Percentiles rank a stretch among this genome's conserved stretches.
Evolutionary conservation across 1,140 invertebrate genomes (phyloP).

Genomic region (Meloidogyne chitwoodi): DNA sequence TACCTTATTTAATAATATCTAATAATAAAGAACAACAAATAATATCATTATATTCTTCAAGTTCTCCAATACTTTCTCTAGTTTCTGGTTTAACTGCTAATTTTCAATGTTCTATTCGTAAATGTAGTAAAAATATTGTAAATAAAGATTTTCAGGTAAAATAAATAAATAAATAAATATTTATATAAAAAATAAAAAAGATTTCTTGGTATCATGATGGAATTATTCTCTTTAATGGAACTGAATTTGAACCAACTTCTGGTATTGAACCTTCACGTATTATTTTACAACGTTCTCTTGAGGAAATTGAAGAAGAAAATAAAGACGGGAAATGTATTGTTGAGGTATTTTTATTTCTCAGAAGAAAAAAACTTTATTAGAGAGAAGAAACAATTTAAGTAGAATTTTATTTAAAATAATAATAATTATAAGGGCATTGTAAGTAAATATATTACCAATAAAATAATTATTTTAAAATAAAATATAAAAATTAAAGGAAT

Average conservation of each 20-base stretch:
- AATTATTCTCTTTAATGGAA: slow-evolving; percentile 41
- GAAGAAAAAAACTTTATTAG: too few relatives aligned
- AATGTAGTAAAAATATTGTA: slow-evolving; percentile 16
- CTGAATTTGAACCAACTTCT: slow-evolving; percentile 41
- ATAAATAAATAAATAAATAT: background rate
- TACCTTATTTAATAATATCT: background rate
- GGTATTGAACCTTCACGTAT: slow-evolving; percentile 39
- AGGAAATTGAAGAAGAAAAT: background rate
- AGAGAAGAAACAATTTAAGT: too few relatives aligned
- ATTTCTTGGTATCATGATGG: slow-evolving; percentile 44
- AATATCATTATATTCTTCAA: background rate
- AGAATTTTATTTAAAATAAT: too few relatives aligned
- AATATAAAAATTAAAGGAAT: slow-evolving; percentile 24
- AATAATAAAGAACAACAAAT: background rate
- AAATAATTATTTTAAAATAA: too few relatives aligned
- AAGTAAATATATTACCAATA: too few relatives aligned
- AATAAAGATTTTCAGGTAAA: background rate
- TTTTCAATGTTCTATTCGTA: slow-evolving; percentile 34
- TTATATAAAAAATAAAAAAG: too few relatives aligned
- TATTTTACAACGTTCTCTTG: slow-evolving; percentile 28
- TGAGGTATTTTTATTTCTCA: background rate
- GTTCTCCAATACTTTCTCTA: slow-evolving; percentile 11
- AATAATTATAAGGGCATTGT: too few relatives aligned
- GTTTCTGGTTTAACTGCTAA: slow-evolving; percentile 36
- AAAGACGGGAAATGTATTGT: background rate